Evolutionary conservation across 2,888 invertebrate genomes (phyloP), one percentile per base, ranked within the genome.

Genomic region (Sabellastarte sp.): DNA sequence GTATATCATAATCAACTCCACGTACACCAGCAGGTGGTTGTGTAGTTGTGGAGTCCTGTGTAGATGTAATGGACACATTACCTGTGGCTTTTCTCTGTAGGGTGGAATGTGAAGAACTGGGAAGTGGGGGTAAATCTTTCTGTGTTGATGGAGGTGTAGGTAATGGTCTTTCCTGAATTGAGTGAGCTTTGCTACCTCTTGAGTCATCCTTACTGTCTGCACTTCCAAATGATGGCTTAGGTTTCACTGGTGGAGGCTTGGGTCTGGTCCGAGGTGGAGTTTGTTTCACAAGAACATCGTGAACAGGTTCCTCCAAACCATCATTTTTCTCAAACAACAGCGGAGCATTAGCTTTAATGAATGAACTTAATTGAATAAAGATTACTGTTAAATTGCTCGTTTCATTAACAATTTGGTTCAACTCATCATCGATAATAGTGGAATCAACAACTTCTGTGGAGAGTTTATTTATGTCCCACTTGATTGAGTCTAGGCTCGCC

Each of bases 321-420:
- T 53, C 20, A 26, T 26, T 53, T 20, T 41, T 41, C 26, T 58
- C 59, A 68, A 82, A 82, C 29, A 82, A 66, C 28, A 78, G 71
- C 20, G 76, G 69, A 28, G 81, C 79, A 67, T 85, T 85, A 55
- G 80, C 81, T 77, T 88, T 93, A 76, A 95, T 93, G 79, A 95
- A 93, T 20, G 93, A 93, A 26, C 93, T 91, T 24, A 93, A 90
- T 81, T 93, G 91, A 71, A 93, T 87, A 50, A 95, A 93, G 84
- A 95, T 94, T 82, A 93, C 92, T 0, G 91, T 92, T 32, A 96
- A 88, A 5, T 92, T 91, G 78, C 92, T 88, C 24, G 94, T 90
- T 78, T 93, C 92, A 10, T 91, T 90, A 68, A 95, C 90, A 65
- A 97, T 87, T 82, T 93, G 93, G 84, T 95, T 95, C 51, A 96